Evolutionary conservation across 2,113 vertebrate genomes (phyloP).

Genomic region (Oenanthe melanoleuca): DNA sequence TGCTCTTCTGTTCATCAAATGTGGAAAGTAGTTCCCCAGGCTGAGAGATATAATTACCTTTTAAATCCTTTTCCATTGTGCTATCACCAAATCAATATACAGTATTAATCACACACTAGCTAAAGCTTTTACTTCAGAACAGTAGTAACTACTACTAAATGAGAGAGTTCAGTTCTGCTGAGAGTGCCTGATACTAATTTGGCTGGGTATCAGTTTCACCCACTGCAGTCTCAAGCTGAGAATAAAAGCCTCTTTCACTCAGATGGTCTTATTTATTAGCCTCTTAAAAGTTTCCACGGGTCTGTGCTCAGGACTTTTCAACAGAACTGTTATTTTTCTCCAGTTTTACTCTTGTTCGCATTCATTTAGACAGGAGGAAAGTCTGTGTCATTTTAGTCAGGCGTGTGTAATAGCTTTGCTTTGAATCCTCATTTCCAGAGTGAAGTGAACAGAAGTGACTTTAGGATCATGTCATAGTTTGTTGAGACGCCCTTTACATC

Average conservation of each 20-base stretch:
- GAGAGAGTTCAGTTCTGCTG: not conserved
- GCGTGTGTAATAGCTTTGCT: not conserved
- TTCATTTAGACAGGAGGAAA: constrained; percentile 21
- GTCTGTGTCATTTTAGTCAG: constrained; percentile 1
- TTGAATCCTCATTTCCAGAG: not conserved
- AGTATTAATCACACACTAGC: not conserved
- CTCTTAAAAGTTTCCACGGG: constrained; percentile 55
- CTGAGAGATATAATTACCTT: not conserved
- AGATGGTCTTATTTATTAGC: constrained; percentile 37
- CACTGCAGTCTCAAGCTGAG: constrained; percentile 3
- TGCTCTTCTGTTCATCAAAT: not conserved
- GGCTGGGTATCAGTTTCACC: constrained; percentile 31
- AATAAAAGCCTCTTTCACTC: constrained; percentile 63
- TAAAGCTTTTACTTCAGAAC: not conserved
- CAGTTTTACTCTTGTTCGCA: constrained; percentile 5
- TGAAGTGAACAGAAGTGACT: not conserved
- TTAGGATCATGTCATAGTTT: not conserved
- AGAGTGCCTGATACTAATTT: constrained; percentile 32
- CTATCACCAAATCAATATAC: not conserved
- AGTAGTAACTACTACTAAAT: not conserved
- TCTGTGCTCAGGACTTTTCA: constrained; percentile 23
- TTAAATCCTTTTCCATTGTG: not conserved
- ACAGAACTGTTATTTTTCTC: constrained; percentile 41
- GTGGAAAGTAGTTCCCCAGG: not conserved
- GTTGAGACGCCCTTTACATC: not conserved